These are phyloP conservation scores for Gopherus flavomarginatus DNA, from an alignment of 2,113 vertebrate genomes.

Conservation along the genomic window DNA sequence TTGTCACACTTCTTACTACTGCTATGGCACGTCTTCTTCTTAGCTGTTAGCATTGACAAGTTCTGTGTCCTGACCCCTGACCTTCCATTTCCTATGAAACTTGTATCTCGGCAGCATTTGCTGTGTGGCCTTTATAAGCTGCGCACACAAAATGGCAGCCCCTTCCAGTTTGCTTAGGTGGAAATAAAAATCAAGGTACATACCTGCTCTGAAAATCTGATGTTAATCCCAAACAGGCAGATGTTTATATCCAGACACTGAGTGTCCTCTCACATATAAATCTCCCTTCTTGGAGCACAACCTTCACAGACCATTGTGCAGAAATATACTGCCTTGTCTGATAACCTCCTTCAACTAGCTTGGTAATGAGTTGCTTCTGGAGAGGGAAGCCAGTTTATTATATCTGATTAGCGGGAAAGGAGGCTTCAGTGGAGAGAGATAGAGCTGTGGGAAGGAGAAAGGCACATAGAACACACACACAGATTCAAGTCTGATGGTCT, in stretches of 20 bases:
- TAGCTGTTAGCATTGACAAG: neutral
- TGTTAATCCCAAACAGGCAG: neutral
- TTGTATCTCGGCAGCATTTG: neutral
- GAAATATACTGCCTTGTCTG: neutral
- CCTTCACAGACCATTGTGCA: constrained; percentile 71
- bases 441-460: neutral
- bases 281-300: neutral
- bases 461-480: neutral
- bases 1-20: neutral
- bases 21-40: neutral
- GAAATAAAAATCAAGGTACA: neutral
- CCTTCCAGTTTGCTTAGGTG: neutral
- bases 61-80: accelerated
- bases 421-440: neutral
- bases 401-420: neutral
- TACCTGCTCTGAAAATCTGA: neutral
- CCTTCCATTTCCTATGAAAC: accelerated
- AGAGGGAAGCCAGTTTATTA: constrained; percentile 42
- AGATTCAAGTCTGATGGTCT: neutral
- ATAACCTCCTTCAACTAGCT: constrained; percentile 42
- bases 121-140: neutral
- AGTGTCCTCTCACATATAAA: neutral
- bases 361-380: constrained; percentile 42
- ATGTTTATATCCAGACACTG: neutral
- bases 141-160: neutral